phyloP scores from a whole-genome alignment of 1,140 invertebrate species.

The Philopotamus ludificatus region DNA sequence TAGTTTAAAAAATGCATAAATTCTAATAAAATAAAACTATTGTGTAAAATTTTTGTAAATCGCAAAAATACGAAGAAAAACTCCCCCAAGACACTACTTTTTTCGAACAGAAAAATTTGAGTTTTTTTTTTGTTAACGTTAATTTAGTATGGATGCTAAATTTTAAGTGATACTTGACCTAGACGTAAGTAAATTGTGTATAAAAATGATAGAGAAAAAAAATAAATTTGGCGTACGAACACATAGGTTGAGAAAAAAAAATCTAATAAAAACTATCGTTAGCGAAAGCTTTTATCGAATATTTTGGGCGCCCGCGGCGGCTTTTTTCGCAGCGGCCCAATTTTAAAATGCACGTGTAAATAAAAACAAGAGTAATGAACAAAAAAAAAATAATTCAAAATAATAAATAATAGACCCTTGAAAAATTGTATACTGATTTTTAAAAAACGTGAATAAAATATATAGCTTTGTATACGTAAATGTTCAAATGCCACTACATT shows the following conservation, averaged over 20 bases:
- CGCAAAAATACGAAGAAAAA: slow-evolving; percentile 19
- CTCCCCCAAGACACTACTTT: slow-evolving; percentile 2
- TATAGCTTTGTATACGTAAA: slow-evolving; percentile 35
- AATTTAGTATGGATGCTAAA: slow-evolving; percentile 33
- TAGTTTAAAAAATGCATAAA: slow-evolving; percentile 15
- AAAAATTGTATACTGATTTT: slow-evolving; percentile 18
- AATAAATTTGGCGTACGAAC: slow-evolving; percentile 12
- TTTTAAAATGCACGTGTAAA: slow-evolving; percentile 30
- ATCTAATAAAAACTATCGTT: neutral
- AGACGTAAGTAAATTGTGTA: slow-evolving; percentile 35
- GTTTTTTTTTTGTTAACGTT: too few relatives aligned
- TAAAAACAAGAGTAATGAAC: slow-evolving; percentile 15
- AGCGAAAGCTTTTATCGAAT: neutral
- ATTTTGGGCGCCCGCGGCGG: neutral
- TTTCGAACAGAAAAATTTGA: too few relatives aligned
- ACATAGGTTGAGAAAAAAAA: neutral
- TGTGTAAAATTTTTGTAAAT: slow-evolving; percentile 35
- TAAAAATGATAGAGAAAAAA: slow-evolving; percentile 24
- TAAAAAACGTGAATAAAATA: neutral
- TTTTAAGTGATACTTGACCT: slow-evolving; percentile 36
- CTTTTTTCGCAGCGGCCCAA: slow-evolving; percentile 2
- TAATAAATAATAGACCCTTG: too few relatives aligned
- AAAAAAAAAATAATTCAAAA: slow-evolving; percentile 13
- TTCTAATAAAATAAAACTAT: too few relatives aligned
- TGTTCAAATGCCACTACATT: slow-evolving; percentile 19